Base-by-base conservation (phyloP, 30 jellyfish, hydroid and myxozoan species). In the Cassiopea xamachana region DNA sequence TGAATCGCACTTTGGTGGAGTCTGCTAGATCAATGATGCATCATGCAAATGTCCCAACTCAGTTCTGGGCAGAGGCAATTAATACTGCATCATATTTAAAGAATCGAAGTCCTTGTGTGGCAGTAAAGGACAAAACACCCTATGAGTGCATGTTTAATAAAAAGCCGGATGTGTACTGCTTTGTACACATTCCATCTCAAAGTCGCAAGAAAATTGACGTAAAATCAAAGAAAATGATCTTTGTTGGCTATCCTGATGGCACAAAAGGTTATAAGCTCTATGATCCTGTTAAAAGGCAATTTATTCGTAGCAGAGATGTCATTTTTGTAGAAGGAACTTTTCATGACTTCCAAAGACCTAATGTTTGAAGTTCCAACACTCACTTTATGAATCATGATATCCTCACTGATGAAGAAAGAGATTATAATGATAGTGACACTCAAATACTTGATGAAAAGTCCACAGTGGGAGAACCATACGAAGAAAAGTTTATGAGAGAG, bases 161-260 rank as follows among this genome's bases (percentile, higher is more conserved):
- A 58, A 83, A 83, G 67, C 91, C 91, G 0, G 91, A 83, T 83
- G n/a, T 83, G 85, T 69, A 48, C 43, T 72, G 83, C 91, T 83
- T 62, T 73, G 43, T 64, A 7, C 91, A 83, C 48, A 48, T 60
- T 16, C 74, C 90, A 50, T 76, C 77, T 61, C 74, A 77, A 19
- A 69, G 61, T 39, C 92, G 92, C 27, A 89, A 68, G 67, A 89
- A 89, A 64, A 61, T 89, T 17, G 96, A 89, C 62, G 83, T 59
- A 48, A 89, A 82, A 73, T 73, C 96, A 12, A 67, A 69, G 13
- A 80, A 60, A 81, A 47, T 81, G 68, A 71, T 60, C 59, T 73
- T 89, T 73, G 92, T 89, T 80, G 96, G 96, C 10, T 89, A 89
- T 77, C 85, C 89, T 17, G 79, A 1, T 45, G 92, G 92, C 12